Conservation (phyloP, 1,140 invertebrate species). For the Hypsibius dujardini region DNA sequence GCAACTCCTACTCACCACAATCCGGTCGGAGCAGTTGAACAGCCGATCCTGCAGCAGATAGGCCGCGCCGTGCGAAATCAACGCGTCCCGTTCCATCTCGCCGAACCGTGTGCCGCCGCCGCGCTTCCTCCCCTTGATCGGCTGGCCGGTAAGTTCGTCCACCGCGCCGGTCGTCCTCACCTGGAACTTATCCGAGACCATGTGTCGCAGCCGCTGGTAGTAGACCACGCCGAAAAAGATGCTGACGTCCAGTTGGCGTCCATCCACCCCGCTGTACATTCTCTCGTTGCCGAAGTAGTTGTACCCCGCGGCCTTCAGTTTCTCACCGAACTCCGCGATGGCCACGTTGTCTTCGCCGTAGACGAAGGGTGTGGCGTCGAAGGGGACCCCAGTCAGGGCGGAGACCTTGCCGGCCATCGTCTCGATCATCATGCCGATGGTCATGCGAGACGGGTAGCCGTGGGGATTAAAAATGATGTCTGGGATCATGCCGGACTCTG, state of each 20-base stretch:
- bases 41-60: constrained; percentile 81
- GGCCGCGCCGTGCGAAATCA: constrained; percentile 81
- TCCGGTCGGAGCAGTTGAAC: constrained; percentile 80
- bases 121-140: constrained; percentile 62
- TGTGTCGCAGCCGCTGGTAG: constrained; percentile 88
- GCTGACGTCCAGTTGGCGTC: constrained; percentile 71
- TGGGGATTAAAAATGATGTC: constrained; percentile 98
- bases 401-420: constrained; percentile 92
- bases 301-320: constrained; percentile 72
- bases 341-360: constrained; percentile 76
- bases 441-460: constrained; percentile 97
- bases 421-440: constrained; percentile 98
- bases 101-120: constrained; percentile 91
- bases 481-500: constrained; percentile 78
- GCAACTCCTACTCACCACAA: constrained; percentile 41
- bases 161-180: constrained; percentile 80
- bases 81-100: constrained; percentile 95
- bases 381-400: constrained; percentile 67
- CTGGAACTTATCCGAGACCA: constrained; percentile 86
- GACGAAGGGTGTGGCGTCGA: constrained; percentile 88
- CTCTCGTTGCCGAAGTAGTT: constrained; percentile 91
- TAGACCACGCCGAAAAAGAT: constrained; percentile 95
- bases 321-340: constrained; percentile 78
- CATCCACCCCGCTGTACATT: constrained; percentile 69
- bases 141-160: constrained; percentile 72